phyloP scores from a whole-genome alignment of 2,113 vertebrate genomes.

The Cygnus buccinator region DNA sequence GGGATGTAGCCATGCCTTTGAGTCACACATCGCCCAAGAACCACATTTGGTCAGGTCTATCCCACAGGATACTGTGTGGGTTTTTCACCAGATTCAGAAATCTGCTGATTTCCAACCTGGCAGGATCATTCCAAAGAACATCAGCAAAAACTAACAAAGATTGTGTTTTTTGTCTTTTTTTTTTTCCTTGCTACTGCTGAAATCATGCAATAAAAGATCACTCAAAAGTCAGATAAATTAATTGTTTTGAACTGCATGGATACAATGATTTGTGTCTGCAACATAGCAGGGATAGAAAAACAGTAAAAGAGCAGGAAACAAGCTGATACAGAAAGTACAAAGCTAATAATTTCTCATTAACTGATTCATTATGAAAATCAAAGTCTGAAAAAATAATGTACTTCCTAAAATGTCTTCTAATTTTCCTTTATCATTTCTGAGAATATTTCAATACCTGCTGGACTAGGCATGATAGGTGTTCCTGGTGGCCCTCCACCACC shows the following conservation, averaged over 20 bases:
- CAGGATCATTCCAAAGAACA: background rate
- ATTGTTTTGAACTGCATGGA: background rate
- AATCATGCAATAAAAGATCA: background rate
- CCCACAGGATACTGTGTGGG: background rate
- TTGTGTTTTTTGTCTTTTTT: background rate
- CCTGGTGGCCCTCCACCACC: slow-evolving; percentile 96
- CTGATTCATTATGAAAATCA: background rate
- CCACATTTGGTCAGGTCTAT: background rate
- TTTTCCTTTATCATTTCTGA: background rate
- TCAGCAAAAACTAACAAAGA: background rate
- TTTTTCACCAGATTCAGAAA: background rate
- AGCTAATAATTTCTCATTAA: background rate
- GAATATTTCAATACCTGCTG: slow-evolving; percentile 86
- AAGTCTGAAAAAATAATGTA: background rate
- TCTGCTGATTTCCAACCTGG: background rate
- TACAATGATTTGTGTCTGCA: background rate
- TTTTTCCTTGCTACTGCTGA: background rate
- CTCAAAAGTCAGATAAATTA: background rate
- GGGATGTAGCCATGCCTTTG: background rate
- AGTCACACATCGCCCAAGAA: background rate
- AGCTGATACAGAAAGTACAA: background rate
- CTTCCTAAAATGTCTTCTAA: background rate
- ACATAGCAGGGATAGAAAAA: background rate
- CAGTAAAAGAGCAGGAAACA: background rate
- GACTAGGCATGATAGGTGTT: slow-evolving; percentile 99